A percentile compares a stretch with the other conserved stretches of the same genome.
phyloP scores from a whole-genome alignment of 2,797 vertebrate species.

The Typhlichthys subterraneus region DNA sequence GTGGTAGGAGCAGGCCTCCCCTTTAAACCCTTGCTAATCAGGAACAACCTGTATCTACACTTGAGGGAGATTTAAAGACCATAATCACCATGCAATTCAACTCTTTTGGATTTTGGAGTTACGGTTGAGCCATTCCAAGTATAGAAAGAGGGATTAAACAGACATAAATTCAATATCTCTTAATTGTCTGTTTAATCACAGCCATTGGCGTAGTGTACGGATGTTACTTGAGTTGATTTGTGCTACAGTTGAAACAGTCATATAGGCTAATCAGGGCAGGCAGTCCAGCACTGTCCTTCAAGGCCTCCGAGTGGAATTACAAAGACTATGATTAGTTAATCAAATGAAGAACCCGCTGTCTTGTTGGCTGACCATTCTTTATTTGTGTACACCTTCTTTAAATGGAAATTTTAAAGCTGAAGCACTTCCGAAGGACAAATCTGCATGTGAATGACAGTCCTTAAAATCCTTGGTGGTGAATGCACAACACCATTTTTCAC shows the following conservation, averaged over 20 bases:
- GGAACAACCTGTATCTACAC: slow-evolving; percentile 63
- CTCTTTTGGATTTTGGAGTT: slow-evolving; percentile 53
- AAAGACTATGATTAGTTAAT: slow-evolving; percentile 85
- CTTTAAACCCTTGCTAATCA: slow-evolving; percentile 67
- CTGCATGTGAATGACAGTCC: slow-evolving; percentile 74
- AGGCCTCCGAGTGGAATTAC: slow-evolving; percentile 74
- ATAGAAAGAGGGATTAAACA: slow-evolving; percentile 61
- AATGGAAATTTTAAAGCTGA: slow-evolving; percentile 75
- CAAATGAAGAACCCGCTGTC: slow-evolving; percentile 76
- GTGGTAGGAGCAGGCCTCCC: slow-evolving; percentile 60
- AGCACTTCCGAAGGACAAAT: slow-evolving; percentile 71
- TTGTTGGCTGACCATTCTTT: slow-evolving; percentile 62
- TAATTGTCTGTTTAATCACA: slow-evolving; percentile 76
- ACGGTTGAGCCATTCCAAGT: slow-evolving; percentile 67
- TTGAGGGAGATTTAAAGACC: slow-evolving; percentile 68
- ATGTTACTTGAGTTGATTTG: slow-evolving; percentile 77
- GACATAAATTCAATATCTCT: slow-evolving; percentile 62
- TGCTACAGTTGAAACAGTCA: slow-evolving; percentile 67
- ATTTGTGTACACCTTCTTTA: slow-evolving; percentile 76
- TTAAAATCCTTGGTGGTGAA: slow-evolving; percentile 51
- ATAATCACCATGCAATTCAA: slow-evolving; percentile 70
- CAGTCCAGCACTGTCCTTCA: slow-evolving; percentile 63
- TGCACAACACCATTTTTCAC: slow-evolving; percentile 67
- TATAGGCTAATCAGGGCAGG: slow-evolving; percentile 72
- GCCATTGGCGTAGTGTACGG: slow-evolving; percentile 61